Percentiles rank a stretch among this genome's conserved stretches.
Conservation (phyloP, 2,113 vertebrate genomes). For the Heptranchias perlo region DNA sequence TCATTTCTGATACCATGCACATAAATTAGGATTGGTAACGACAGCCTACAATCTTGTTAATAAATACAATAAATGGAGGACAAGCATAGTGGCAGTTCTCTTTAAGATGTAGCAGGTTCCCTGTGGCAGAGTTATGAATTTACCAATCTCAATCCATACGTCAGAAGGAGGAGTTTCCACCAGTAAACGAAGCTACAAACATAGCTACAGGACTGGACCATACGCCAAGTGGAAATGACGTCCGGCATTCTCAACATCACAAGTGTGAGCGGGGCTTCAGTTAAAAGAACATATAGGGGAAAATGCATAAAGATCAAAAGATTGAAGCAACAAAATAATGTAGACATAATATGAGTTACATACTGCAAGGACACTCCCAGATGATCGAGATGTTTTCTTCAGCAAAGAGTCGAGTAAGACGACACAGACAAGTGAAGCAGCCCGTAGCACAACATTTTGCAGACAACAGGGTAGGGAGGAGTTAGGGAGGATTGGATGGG, state of each 20-base stretch:
- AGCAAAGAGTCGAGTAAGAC: conserved; percentile 64
- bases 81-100: neutral
- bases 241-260: neutral
- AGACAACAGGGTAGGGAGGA: conserved; percentile 37
- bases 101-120: neutral
- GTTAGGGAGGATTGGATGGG: conserved; percentile 33
- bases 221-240: neutral
- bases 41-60: neutral
- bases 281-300: neutral
- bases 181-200: neutral
- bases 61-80: neutral
- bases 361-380: conserved; percentile 73
- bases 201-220: neutral
- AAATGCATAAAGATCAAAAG: neutral
- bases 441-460: conserved; percentile 66
- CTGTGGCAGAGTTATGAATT: neutral
- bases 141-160: neutral
- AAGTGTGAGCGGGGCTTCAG: neutral
- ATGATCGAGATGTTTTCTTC: conserved; percentile 67
- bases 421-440: conserved; percentile 73
- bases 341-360: conserved; percentile 54
- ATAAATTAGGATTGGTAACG: neutral
- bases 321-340: conserved; percentile 40
- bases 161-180: neutral
- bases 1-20: too few relatives aligned